Evolutionary conservation across 2,888 invertebrate species (phyloP), one percentile per base, ranked within the genome.

Genomic region (Yponomeuta evonymella): DNA sequence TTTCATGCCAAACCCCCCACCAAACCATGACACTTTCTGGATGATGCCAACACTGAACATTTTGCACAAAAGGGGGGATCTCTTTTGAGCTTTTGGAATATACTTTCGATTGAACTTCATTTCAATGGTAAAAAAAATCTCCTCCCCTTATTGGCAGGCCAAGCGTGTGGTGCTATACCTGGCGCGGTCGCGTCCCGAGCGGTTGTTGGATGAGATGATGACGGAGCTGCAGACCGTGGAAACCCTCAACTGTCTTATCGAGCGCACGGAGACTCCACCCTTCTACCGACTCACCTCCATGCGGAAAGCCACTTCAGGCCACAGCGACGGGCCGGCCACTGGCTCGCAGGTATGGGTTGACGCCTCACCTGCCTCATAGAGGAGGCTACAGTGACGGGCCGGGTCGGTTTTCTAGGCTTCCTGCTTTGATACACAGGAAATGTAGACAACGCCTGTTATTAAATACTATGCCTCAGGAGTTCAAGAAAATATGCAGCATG

Each of bases 191-290:
- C 95, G 97, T 72, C 97, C 99, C 0, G 98, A 98, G 83, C 94
- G 98, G 48, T 94, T 99, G 15, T 94, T 99, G 43, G 98, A 99
- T 83, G 98, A 99, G 89, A 95, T 99, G 94, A 98, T 99, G 97
- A 96, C 96, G 33, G 99, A 99, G 88, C 93, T 99, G 75, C 98
- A 98, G 91, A 98, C 98, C 0, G 98, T 99, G 33, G 99, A 99
- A 90, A 98, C 98, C 0, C 93, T 99, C 71, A 98, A 98, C 89
- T 98, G 98, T 85, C 94, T 97, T 76, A 98, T 99, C 77, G 99
- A 99, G 87, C 94, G 99, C 73, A 99, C 98, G 0, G 99, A 99
- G 93, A 98, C 99, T 0, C 98, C 99, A 43, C 99, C 99, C 5
- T 99, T 98, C 92, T 99, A 98, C 89, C 94, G 99, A 63, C 94